phyloP scores from a whole-genome alignment of 2,113 vertebrate genomes.

The Edolisoma coerulescens region DNA sequence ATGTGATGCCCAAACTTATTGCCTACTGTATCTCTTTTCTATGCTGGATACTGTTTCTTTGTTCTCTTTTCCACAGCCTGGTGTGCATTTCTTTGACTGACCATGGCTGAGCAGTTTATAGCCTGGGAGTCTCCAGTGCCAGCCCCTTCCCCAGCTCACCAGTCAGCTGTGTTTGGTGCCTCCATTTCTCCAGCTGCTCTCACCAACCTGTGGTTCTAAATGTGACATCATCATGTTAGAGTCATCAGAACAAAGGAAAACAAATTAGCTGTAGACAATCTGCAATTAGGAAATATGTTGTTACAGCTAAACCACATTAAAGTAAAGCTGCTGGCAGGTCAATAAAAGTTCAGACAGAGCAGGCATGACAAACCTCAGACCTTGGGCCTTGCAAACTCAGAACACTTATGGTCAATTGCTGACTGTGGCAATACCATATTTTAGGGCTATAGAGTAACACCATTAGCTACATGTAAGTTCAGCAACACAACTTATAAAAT shows the following conservation, averaged over 20 bases:
- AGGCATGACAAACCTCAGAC: background rate
- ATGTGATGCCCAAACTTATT: background rate
- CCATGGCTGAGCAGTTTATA: background rate
- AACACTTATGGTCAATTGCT: background rate
- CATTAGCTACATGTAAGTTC: background rate
- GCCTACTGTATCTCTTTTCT: accelerated
- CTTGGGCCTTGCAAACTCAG: background rate
- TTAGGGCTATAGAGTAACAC: background rate
- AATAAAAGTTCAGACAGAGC: background rate
- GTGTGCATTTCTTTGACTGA: background rate
- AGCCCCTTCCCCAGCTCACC: background rate
- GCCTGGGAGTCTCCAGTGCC: background rate
- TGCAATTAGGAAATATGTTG: background rate
- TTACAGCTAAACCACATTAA: background rate
- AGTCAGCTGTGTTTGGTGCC: background rate
- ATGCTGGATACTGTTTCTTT: background rate
- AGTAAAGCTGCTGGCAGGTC: background rate
- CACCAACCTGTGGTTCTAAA: background rate
- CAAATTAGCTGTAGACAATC: background rate
- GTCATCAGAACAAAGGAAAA: background rate
- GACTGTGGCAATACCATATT: background rate
- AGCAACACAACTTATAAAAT: background rate
- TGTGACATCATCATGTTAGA: accelerated
- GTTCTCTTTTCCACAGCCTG: background rate
- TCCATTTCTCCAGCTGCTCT: background rate